Percentiles rank a stretch among this genome's conserved stretches.
Evolutionary conservation across 2,888 invertebrate species (phyloP).

Genomic region (Eristalis tenax): DNA sequence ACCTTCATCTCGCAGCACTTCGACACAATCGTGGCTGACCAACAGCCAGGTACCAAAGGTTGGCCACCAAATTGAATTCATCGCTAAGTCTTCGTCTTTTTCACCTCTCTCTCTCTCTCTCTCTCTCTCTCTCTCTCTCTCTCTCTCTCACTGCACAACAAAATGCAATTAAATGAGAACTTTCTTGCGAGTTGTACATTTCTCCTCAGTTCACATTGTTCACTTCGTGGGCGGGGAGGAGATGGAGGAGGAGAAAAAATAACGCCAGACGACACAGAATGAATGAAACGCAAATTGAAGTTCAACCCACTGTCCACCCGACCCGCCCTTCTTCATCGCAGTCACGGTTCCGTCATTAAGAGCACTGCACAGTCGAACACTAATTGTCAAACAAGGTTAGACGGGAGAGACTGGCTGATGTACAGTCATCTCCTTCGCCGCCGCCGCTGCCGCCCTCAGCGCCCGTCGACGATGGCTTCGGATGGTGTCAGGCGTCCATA

Average conservation of each 20-base stretch:
- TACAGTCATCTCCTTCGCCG: conserved; percentile 8
- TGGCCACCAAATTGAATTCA: conserved; percentile 38
- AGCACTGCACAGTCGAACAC: conserved; percentile 59
- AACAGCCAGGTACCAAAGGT: conserved; percentile 2
- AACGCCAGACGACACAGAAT: not conserved
- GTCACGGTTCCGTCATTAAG: conserved; percentile 54
- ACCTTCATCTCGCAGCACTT: not conserved
- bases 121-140: too few relatives aligned
- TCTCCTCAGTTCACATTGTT: conserved; percentile 12
- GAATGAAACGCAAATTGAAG: conserved; percentile 64
- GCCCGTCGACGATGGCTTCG: conserved; percentile 15
- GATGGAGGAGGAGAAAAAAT: too few relatives aligned
- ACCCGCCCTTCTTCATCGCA: conserved; percentile 5
- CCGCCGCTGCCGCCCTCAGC: not conserved
- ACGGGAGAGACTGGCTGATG: conserved; percentile 51
- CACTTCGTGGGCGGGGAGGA: not conserved
- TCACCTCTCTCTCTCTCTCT: too few relatives aligned
- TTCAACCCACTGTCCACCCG: not conserved
- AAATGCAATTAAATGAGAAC: conserved; percentile 66
- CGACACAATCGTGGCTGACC: not conserved
- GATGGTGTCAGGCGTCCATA: not conserved
- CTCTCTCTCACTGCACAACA: too few relatives aligned
- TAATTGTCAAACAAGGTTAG: conserved; percentile 69
- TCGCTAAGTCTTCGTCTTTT: conserved; percentile 9
- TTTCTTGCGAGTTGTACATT: conserved; percentile 34